Conservation (phyloP, 2,113 vertebrate genomes). For the Hyperopisus bebe region DNA sequence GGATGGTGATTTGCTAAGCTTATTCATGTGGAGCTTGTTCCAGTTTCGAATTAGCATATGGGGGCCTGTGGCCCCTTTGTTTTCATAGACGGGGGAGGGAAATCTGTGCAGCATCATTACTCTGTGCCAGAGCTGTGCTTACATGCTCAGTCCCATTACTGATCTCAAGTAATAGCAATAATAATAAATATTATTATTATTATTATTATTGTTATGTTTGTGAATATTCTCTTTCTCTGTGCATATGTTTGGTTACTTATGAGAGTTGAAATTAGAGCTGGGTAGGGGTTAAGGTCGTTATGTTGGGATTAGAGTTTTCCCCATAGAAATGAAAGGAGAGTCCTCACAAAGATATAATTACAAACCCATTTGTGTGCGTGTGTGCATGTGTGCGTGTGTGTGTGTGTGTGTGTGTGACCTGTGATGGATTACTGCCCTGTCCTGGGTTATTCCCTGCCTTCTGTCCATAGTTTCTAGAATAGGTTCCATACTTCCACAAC, state of each 20-base stretch:
- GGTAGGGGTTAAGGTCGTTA: background rate
- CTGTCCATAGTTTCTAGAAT: background rate
- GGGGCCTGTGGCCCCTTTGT: constrained; percentile 13
- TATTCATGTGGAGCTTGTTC: constrained; percentile 21
- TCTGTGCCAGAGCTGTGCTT: background rate
- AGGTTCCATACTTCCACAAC: background rate
- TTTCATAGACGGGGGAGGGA: constrained; percentile 9
- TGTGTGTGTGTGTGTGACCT: too few relatives aligned
- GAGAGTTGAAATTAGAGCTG: background rate
- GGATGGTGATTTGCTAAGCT: constrained; percentile 16
- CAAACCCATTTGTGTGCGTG: too few relatives aligned
- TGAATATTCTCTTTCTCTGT: background rate
- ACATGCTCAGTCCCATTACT: background rate
- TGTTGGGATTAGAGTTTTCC: background rate
- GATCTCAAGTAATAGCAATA: background rate
- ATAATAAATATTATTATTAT: background rate
- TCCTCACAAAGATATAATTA: background rate
- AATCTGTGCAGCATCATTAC: constrained; percentile 12
- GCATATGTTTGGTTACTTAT: background rate
- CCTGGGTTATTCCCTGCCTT: background rate
- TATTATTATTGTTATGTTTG: background rate
- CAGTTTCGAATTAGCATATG: constrained; percentile 18
- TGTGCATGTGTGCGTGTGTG: too few relatives aligned
- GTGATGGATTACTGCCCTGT: background rate
- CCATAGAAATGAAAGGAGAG: background rate